A percentile compares a stretch with the other conserved stretches of the same genome.
These are phyloP conservation scores for Matsumurasca onukii DNA, from an alignment of 1,140 invertebrate species.

Conservation along the genomic window DNA sequence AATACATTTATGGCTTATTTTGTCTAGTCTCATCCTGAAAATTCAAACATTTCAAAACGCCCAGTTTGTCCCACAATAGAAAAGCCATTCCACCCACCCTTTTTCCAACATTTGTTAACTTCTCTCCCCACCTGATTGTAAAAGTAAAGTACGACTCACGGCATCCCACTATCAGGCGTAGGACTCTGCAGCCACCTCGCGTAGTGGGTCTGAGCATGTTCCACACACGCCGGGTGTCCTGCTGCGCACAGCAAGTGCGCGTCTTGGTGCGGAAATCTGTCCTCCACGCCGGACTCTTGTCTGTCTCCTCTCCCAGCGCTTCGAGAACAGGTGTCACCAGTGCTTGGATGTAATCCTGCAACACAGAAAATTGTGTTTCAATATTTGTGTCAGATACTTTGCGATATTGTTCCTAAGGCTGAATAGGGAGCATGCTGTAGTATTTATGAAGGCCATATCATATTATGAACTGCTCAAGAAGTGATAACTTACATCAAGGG, in stretches of 20 bases:
- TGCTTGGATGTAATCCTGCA: conserved; percentile 56
- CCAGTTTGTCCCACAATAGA: too few relatives aligned
- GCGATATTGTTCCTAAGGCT: too few relatives aligned
- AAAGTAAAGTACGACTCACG: too few relatives aligned
- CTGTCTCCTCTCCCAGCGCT: conserved; percentile 40
- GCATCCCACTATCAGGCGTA: conserved; percentile 69
- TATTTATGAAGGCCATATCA: too few relatives aligned
- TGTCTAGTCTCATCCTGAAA: too few relatives aligned
- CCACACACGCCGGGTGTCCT: conserved; percentile 69
- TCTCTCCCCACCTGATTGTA: too few relatives aligned
- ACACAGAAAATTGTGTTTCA: background rate
- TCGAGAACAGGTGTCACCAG: conserved; percentile 39
- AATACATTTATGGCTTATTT: too few relatives aligned
- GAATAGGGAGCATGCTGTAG: too few relatives aligned
- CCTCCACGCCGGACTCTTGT: conserved; percentile 39
- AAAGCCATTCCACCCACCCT: too few relatives aligned
- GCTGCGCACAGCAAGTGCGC: conserved; percentile 59
- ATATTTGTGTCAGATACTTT: background rate
- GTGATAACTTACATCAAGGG: conserved; percentile 39
- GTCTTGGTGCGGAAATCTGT: conserved; percentile 45
- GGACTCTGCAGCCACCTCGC: conserved; percentile 64
- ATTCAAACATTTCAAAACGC: too few relatives aligned
- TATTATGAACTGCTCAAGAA: too few relatives aligned
- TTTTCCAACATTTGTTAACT: too few relatives aligned
- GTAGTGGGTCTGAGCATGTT: conserved; percentile 63